Evolutionary conservation across 2,888 invertebrate genomes (phyloP).

Genomic region (Dioctria linearis): DNA sequence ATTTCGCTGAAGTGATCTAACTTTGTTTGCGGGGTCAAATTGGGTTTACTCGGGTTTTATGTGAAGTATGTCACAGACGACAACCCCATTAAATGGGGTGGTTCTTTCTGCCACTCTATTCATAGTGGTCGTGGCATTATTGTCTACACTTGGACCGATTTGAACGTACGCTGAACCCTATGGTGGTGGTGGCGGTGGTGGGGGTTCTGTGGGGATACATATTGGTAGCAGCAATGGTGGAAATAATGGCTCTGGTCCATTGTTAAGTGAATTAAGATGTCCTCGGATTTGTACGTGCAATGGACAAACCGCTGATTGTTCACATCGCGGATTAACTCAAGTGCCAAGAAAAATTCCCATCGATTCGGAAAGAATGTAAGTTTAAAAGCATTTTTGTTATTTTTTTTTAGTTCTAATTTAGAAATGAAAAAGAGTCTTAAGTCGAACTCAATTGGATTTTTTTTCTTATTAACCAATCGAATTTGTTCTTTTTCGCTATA

Average conservation of each 20-base stretch:
- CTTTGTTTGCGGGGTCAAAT: slow-evolving; percentile 15
- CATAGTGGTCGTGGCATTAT: slow-evolving; percentile 12
- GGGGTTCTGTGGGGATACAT: slow-evolving; percentile 56
- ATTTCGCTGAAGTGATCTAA: not conserved
- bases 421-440: too few species aligned
- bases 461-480: too few species aligned
- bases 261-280: slow-evolving; percentile 73
- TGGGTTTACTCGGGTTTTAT: slow-evolving; percentile 44
- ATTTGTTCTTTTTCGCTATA: too few species aligned
- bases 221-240: slow-evolving; percentile 13
- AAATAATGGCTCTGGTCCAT: slow-evolving; percentile 61
- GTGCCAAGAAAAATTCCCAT: slow-evolving; percentile 84
- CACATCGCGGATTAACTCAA: slow-evolving; percentile 83
- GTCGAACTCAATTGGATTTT: too few species aligned
- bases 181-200: slow-evolving; percentile 61
- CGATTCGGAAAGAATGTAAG: slow-evolving; percentile 90
- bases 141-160: slow-evolving; percentile 24
- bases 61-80: slow-evolving; percentile 57
- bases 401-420: not conserved
- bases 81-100: slow-evolving; percentile 58
- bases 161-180: slow-evolving; percentile 66
- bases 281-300: slow-evolving; percentile 87
- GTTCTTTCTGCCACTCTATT: slow-evolving; percentile 56
- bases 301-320: slow-evolving; percentile 85
- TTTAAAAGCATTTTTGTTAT: slow-evolving; percentile 64